A percentile compares a stretch with the other conserved stretches of the same genome.
Evolutionary conservation across 2,797 vertebrate genomes (phyloP).

Genomic region (Picus viridis): DNA sequence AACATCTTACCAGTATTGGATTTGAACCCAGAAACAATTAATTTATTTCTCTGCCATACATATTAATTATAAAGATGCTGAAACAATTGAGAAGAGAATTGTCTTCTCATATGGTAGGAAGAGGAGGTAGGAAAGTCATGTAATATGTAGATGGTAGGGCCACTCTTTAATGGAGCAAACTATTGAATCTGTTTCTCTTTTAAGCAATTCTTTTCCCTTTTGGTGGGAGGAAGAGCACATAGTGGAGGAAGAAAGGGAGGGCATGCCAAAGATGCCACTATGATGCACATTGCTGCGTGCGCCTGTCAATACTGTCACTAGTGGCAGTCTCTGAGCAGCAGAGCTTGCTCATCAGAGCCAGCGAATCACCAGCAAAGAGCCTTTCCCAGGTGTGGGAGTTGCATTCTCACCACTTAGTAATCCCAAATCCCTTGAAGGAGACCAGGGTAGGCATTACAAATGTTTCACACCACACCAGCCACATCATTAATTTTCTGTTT

Average conservation of each 20-base stretch:
- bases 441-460: not conserved
- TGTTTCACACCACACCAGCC: not conserved
- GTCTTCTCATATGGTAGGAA: not conserved
- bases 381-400: not conserved
- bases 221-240: not conserved
- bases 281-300: not conserved
- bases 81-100: conserved; percentile 34
- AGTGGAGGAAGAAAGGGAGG: not conserved
- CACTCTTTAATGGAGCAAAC: not conserved
- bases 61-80: conserved; percentile 51
- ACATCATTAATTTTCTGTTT: conserved; percentile 67
- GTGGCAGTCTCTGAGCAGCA: not conserved
- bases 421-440: not conserved
- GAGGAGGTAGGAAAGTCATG: conserved; percentile 14
- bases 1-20: conserved; percentile 56
- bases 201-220: not conserved
- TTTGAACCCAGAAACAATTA: conserved; percentile 68
- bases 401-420: not conserved
- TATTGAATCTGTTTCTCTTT: not conserved
- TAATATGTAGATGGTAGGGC: not conserved
- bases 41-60: conserved; percentile 40
- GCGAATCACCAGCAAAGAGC: not conserved
- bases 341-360: not conserved
- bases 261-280: not conserved
- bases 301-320: not conserved